Evolutionary conservation across 2,113 vertebrate species (phyloP), one percentile per base, ranked within the genome.

Genomic region (Hemiscyllium ocellatum): DNA sequence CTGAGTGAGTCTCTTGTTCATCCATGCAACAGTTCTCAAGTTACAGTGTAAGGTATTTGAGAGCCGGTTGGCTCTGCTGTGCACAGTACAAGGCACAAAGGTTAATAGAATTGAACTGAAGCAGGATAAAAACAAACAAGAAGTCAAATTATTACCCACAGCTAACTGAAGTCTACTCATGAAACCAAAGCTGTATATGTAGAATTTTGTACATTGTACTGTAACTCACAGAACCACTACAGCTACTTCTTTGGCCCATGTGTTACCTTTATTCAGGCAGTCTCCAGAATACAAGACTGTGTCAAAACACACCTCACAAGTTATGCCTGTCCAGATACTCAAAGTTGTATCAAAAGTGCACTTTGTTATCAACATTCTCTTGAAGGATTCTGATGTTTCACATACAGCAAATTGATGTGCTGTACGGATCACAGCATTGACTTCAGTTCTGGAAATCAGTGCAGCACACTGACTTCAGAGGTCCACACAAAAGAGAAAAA

Each of bases 331-430:
- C 96, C 95, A 96, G 96, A 97, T 96, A 97, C 96, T 97, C 97
- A 97, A 96, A 97, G 97, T 97, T 97, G 97, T 97, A 97, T 97
- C 96, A 97, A 97, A 97, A 97, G 96, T 97, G 97, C 97, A 97
- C 96, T 97, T 97, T 96, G 33, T 96, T 96, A 61, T 61, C 56
- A 61, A 61, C 56, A 10, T 61, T 61, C 8, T 12, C 56, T 61
- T 0, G 0, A 61, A 61, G 56, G 56, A 61, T 61, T 61, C 56
- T 61, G 56, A 61, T 61, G 56, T 61, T 61, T 61, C 56, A 8
- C 56, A 61, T 12, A 61, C 56, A 61, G 56, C 10, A 61, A 61
- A 61, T 61, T 61, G 56, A 61, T 8, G 56, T 61, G 56, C 56
- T 61, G 56, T 7, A 2, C 56, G 12, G 56, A 61, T 61, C 56